Percentiles rank a stretch among this genome's conserved stretches.
These are phyloP conservation scores for Myodes glareolus DNA, from an alignment of 2,113 vertebrate genomes.

Conservation along the genomic window DNA sequence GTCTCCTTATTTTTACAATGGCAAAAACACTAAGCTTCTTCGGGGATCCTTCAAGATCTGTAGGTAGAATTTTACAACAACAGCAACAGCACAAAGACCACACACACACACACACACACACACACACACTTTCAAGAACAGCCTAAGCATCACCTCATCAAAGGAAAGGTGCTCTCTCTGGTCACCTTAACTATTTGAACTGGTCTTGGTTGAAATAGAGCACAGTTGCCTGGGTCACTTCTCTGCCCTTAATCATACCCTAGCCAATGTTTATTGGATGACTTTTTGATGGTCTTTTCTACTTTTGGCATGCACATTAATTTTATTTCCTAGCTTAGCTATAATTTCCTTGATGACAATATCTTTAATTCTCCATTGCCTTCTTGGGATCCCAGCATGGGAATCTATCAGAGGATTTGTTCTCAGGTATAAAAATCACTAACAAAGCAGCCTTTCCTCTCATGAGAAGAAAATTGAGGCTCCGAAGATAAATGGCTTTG, in stretches of 20 bases:
- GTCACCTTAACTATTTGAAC: not conserved
- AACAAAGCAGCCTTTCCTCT: not conserved
- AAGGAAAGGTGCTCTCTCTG: not conserved
- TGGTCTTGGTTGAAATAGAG: not conserved
- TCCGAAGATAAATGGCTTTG: not conserved
- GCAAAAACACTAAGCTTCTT: not conserved
- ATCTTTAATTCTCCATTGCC: not conserved
- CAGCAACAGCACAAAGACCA: not conserved
- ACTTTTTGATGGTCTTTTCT: constrained; percentile 12
- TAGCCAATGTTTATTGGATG: not conserved
- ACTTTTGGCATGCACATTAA: not conserved
- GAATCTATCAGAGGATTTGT: not conserved
- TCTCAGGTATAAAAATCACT: not conserved
- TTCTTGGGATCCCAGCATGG: not conserved
- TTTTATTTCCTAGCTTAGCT: constrained; percentile 34
- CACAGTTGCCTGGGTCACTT: not conserved
- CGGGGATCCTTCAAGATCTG: not conserved
- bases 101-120: not conserved
- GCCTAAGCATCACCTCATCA: not conserved
- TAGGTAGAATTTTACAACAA: not conserved
- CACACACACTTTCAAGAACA: not conserved
- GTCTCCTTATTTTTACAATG: constrained; percentile 15
- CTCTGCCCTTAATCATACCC: not conserved
- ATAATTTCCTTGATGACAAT: not conserved
- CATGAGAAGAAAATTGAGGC: not conserved